Percentiles rank a stretch among this genome's conserved stretches.
phyloP scores from a whole-genome alignment of 2,113 vertebrate genomes.

The Rhineura floridana region DNA sequence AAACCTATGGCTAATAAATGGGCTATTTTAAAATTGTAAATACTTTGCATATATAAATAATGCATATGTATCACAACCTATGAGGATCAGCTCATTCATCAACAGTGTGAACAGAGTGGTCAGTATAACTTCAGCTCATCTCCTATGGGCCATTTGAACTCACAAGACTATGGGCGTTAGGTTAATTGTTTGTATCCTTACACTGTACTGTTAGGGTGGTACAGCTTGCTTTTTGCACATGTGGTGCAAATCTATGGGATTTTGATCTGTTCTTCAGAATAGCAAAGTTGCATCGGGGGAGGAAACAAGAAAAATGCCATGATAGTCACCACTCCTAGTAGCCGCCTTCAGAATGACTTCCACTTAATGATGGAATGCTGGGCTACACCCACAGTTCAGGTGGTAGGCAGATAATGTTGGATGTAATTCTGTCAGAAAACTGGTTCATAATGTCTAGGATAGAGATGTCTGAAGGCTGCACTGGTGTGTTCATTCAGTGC shows the following conservation, averaged over 20 bases:
- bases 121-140: background rate
- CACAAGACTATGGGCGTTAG: background rate
- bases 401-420: background rate
- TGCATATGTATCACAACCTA: background rate
- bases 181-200: background rate
- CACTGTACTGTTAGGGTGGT: background rate
- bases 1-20: background rate
- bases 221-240: background rate
- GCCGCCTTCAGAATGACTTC: no score
- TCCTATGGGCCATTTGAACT: background rate
- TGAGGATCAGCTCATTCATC: background rate
- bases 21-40: background rate
- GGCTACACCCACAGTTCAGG: background rate
- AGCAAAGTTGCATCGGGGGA: background rate
- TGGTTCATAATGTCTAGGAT: background rate
- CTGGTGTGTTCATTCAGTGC: background rate
- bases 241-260: background rate
- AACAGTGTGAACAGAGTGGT: background rate
- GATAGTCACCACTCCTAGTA: background rate
- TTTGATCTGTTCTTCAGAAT: background rate
- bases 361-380: background rate
- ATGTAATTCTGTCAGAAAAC: background rate
- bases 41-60: background rate
- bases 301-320: background rate
- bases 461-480: background rate